phyloP scores from a whole-genome alignment of 2,888 invertebrate species.

The Macaria notata region DNA sequence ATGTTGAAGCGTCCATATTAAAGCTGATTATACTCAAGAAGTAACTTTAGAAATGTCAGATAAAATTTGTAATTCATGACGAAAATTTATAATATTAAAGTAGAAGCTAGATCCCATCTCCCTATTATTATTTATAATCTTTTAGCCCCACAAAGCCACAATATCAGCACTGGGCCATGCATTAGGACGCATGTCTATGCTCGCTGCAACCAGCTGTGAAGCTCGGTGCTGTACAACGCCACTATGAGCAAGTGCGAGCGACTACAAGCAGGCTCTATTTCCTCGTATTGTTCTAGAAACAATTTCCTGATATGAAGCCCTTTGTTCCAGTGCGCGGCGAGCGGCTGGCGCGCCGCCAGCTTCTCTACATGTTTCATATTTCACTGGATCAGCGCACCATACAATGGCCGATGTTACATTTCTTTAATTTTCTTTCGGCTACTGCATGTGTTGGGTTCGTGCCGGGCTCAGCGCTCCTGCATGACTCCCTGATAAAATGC shows the following conservation, averaged over 20 bases:
- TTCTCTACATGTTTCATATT: conserved; percentile 73
- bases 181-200: no score
- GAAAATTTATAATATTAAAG: no score
- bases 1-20: no score
- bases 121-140: background rate
- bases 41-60: no score
- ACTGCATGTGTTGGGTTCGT: conserved; percentile 15
- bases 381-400: conserved; percentile 71
- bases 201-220: conserved; percentile 1
- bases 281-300: conserved; percentile 69
- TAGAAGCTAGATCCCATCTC: no score
- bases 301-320: conserved; percentile 75
- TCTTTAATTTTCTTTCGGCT: conserved; percentile 33
- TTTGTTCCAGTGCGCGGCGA: conserved; percentile 72
- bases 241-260: conserved; percentile 37
- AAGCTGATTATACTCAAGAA: no score
- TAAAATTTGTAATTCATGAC: no score
- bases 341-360: conserved; percentile 71
- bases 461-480: background rate
- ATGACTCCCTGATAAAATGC: background rate
- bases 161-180: no score
- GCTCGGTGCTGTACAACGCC: conserved; percentile 7
- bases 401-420: conserved; percentile 58
- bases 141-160: no score
- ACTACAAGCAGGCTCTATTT: conserved; percentile 58